These are phyloP conservation scores for Tor tambroides DNA, from an alignment of 2,113 vertebrate genomes.

Conservation along the genomic window DNA sequence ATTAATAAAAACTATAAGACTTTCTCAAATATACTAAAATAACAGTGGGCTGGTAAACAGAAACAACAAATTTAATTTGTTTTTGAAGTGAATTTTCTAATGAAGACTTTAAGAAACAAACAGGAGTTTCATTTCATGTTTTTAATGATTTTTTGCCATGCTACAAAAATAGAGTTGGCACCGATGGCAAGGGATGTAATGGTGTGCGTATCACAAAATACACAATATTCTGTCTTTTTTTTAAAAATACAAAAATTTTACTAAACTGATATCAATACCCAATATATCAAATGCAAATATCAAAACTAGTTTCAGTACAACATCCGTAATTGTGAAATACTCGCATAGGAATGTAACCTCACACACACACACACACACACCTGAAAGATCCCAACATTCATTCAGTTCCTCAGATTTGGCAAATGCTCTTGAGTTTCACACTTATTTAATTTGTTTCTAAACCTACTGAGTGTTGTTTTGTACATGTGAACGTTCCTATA, in stretches of 20 bases:
- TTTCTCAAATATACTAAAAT: too few relatives aligned
- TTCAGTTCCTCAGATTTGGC: conserved; percentile 76
- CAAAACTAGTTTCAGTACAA: conserved; percentile 70
- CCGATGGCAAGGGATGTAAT: conserved; percentile 72
- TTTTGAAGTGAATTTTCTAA: too few relatives aligned
- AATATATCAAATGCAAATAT: conserved; percentile 66
- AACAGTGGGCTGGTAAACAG: too few relatives aligned
- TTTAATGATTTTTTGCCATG: conserved; percentile 79
- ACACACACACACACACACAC: neutral
- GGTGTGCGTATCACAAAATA: conserved; percentile 74
- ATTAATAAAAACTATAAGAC: too few relatives aligned
- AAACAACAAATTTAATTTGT: too few relatives aligned
- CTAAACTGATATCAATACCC: conserved; percentile 76
- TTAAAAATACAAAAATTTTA: conserved; percentile 75
- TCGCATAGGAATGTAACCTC: conserved; percentile 66
- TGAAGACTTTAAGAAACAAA: too few relatives aligned
- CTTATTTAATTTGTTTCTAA: conserved; percentile 76
- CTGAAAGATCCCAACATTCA: conserved; percentile 37
- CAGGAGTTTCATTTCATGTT: conserved; percentile 6
- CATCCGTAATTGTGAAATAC: conserved; percentile 61
- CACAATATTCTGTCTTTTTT: conserved; percentile 60
- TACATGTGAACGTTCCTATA: conserved; percentile 82
- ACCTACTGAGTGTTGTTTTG: conserved; percentile 79
- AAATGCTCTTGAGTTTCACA: conserved; percentile 74
- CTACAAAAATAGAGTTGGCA: conserved; percentile 86